Evolutionary conservation across 1,140 invertebrate genomes (phyloP).

Genomic region (Zaprionus capensis): DNA sequence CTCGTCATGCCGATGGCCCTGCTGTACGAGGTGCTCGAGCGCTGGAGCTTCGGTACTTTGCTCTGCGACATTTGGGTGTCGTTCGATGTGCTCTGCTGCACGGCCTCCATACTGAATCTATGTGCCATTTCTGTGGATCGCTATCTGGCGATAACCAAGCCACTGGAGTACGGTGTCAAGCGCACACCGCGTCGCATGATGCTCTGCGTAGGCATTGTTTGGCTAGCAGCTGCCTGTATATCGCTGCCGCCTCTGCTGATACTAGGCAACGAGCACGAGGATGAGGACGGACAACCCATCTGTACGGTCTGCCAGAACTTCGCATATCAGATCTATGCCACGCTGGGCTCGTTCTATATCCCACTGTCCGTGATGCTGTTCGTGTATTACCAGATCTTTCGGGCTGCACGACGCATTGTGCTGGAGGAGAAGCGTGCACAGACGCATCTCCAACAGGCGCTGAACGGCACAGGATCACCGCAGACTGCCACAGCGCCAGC

Average conservation of each 20-base stretch:
- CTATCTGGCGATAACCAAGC: slow-evolving; percentile 96
- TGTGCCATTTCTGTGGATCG: slow-evolving; percentile 96
- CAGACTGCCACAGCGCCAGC: slow-evolving; percentile 60
- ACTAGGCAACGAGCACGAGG: slow-evolving; percentile 92
- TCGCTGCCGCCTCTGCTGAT: slow-evolving; percentile 94
- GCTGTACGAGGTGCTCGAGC: slow-evolving; percentile 91
- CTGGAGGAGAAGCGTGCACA: slow-evolving; percentile 93
- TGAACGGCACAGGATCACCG: slow-evolving; percentile 88
- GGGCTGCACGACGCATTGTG: slow-evolving; percentile 92
- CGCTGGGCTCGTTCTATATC: slow-evolving; percentile 95
- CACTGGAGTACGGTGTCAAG: slow-evolving; percentile 94
- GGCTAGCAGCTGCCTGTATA: slow-evolving; percentile 94
- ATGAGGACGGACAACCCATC: slow-evolving; percentile 86
- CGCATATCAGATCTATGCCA: slow-evolving; percentile 95
- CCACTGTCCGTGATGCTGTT: slow-evolving; percentile 95
- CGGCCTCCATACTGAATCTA: slow-evolving; percentile 95
- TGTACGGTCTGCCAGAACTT: slow-evolving; percentile 94
- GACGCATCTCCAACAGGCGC: slow-evolving; percentile 90
- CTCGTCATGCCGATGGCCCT: slow-evolving; percentile 94
- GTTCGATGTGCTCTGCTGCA: slow-evolving; percentile 92
- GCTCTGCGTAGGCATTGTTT: slow-evolving; percentile 93
- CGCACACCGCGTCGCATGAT: slow-evolving; percentile 93
- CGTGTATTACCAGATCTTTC: slow-evolving; percentile 96
- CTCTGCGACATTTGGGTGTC: slow-evolving; percentile 94
- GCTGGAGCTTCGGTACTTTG: slow-evolving; percentile 92